phyloP scores from a whole-genome alignment of 1,140 invertebrate genomes.

The Gryllus bimaculatus region DNA sequence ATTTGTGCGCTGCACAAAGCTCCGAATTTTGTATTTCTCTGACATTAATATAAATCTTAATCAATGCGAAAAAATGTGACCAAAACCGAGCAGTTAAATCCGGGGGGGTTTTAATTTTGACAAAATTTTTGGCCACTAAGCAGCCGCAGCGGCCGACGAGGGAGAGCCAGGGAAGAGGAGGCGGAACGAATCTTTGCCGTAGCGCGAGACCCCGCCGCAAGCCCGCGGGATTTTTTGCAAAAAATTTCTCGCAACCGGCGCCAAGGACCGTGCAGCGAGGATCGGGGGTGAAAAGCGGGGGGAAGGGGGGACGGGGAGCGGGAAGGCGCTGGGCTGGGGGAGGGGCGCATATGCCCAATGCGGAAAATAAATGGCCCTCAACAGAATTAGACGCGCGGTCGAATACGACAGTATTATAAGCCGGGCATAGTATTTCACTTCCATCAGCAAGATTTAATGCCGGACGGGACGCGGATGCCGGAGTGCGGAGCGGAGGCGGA shows the following conservation, averaged over 20 bases:
- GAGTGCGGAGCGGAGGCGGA: background rate
- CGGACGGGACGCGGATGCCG: no score
- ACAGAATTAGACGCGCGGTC: background rate
- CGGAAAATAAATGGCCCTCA: constrained; percentile 3
- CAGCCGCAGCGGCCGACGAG: no score
- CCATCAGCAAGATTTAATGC: background rate
- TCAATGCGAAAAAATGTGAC: background rate
- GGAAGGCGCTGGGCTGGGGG: no score
- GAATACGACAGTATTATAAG: constrained; percentile 5
- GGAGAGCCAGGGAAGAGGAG: no score
- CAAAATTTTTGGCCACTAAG: no score
- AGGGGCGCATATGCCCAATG: background rate
- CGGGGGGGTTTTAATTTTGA: background rate
- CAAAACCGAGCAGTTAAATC: background rate
- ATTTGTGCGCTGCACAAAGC: background rate
- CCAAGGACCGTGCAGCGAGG: background rate
- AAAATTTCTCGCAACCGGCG: background rate
- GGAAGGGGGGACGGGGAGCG: background rate
- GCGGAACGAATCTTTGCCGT: background rate
- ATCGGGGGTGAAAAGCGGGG: background rate
- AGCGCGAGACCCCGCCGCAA: background rate
- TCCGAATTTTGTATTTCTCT: background rate
- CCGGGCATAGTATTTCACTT: background rate
- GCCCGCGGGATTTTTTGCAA: background rate
- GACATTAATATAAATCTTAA: constrained; percentile 6